phyloP scores from a whole-genome alignment of 2,113 vertebrate species.

The Proterorhinus semilunaris region DNA sequence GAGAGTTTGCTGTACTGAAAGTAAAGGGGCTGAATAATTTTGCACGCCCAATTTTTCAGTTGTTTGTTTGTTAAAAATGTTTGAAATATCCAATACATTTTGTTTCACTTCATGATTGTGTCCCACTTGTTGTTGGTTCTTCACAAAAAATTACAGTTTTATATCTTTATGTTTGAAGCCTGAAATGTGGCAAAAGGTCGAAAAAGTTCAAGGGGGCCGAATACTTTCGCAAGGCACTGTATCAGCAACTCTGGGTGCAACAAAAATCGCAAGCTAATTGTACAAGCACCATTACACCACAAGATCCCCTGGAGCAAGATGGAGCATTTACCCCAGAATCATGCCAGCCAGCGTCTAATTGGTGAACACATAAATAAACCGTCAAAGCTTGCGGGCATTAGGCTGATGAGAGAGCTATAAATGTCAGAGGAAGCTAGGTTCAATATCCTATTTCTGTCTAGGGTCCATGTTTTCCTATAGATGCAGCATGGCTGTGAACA shows the following conservation, averaged over 20 bases:
- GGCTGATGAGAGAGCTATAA: constrained; percentile 26
- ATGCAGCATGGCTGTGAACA: constrained; percentile 17
- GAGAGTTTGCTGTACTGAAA: no score
- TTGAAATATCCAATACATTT: no score
- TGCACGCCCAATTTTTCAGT: no score
- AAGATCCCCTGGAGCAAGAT: constrained; percentile 28
- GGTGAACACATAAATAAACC: constrained; percentile 16
- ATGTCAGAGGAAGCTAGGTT: constrained; percentile 31
- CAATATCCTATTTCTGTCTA: constrained; percentile 24
- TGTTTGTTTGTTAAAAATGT: no score
- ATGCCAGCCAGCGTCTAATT: constrained; percentile 38
- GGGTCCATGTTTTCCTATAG: constrained; percentile 39
- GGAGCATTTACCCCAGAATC: constrained; percentile 16
- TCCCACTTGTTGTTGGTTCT: no score
- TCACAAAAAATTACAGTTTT: no score
- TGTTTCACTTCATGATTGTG: no score
- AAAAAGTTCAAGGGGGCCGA: no score
- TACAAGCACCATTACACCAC: constrained; percentile 21
- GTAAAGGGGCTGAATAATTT: no score
- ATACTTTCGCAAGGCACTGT: no score
- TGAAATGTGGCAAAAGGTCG: no score
- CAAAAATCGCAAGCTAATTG: constrained; percentile 23
- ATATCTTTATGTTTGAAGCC: no score
- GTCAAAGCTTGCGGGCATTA: constrained; percentile 29
- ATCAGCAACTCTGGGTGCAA: constrained; percentile 28